phyloP scores from a whole-genome alignment of 2,113 vertebrate species.

The Promerops cafer region DNA sequence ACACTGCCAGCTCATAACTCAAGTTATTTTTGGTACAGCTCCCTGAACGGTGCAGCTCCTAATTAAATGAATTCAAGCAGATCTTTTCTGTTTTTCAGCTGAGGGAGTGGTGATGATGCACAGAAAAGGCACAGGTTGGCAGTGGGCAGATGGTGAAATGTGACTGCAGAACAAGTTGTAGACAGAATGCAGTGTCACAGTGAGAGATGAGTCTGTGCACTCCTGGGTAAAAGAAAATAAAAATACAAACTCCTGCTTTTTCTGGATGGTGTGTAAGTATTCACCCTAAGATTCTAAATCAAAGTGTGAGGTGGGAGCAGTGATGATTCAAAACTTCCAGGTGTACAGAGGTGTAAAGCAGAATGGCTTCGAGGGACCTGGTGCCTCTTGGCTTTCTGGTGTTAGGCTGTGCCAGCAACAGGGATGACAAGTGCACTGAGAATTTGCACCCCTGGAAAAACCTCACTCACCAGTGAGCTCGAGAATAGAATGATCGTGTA shows the following conservation, averaged over 20 bases:
- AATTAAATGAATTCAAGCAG: conserved; percentile 7
- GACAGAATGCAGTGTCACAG: not conserved
- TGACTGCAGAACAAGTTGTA: not conserved
- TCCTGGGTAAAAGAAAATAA: not conserved
- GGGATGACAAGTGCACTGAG: not conserved
- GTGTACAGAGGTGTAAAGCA: not conserved
- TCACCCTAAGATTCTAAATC: not conserved
- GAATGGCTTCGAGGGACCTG: not conserved
- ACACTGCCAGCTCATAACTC: not conserved
- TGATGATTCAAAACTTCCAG: not conserved
- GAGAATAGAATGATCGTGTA: rapidly evolving
- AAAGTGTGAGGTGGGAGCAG: not conserved
- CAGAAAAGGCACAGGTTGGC: not conserved
- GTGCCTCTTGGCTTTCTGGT: not conserved
- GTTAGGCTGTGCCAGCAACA: not conserved
- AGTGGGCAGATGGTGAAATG: not conserved
- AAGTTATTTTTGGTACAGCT: not conserved
- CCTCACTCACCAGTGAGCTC: not conserved
- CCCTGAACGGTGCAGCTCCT: not conserved
- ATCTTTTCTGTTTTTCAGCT: not conserved
- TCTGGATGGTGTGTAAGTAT: not conserved
- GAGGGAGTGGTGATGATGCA: not conserved
- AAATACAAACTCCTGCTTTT: not conserved
- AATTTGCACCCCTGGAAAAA: not conserved
- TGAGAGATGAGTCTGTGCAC: not conserved